Evolutionary conservation across 2,888 invertebrate species (phyloP).

Genomic region (Alentia gelatinosa): DNA sequence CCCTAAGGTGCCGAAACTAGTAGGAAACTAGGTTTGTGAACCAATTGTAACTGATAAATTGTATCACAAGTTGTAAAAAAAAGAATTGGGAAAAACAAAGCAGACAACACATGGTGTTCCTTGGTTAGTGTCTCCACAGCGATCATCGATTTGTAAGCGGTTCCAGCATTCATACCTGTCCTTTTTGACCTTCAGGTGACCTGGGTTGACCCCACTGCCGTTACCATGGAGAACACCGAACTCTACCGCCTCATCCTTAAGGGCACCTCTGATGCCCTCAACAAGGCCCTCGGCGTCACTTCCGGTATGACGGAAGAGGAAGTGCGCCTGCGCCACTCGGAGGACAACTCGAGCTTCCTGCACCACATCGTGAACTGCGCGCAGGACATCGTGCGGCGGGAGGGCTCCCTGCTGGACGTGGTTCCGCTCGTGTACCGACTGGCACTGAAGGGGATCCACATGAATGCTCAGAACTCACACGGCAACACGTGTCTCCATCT

Average conservation of each 20-base stretch:
- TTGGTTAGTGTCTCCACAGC: too few species aligned
- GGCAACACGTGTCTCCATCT: constrained; percentile 70
- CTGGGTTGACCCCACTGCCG: not conserved
- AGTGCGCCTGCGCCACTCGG: constrained; percentile 21
- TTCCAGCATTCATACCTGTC: not conserved
- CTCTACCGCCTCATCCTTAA: constrained; percentile 58
- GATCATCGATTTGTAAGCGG: too few species aligned
- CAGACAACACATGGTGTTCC: too few species aligned
- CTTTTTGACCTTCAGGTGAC: not conserved
- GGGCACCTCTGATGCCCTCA: constrained; percentile 55
- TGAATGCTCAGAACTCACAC: constrained; percentile 68
- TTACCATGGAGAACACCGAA: constrained; percentile 60
- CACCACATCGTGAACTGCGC: constrained; percentile 63
- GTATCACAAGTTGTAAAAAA: too few species aligned
- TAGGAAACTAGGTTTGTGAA: too few species aligned
- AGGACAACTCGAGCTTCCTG: constrained; percentile 46
- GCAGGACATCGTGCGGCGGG: constrained; percentile 50
- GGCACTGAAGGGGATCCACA: constrained; percentile 64
- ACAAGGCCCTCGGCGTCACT: constrained; percentile 59
- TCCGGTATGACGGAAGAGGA: constrained; percentile 56
- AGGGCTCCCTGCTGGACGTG: constrained; percentile 57
- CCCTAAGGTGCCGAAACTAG: too few species aligned
- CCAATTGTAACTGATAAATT: too few species aligned
- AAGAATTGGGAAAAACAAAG: too few species aligned
- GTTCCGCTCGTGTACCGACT: constrained; percentile 66